These are phyloP conservation scores for Drosophila tropicalis DNA, from an alignment of 1,140 invertebrate genomes.

Conservation along the genomic window DNA sequence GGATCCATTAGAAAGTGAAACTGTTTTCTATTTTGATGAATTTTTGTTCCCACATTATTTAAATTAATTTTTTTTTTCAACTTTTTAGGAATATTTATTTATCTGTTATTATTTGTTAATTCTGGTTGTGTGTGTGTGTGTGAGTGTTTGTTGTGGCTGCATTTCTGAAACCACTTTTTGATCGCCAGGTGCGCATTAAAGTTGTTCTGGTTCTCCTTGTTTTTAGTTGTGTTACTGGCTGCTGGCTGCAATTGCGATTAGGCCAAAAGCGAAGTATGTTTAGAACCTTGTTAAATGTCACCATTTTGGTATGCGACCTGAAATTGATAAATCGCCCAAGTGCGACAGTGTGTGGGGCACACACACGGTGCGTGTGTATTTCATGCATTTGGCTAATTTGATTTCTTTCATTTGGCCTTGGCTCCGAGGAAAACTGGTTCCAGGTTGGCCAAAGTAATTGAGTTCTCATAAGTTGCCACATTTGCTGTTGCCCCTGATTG, in stretches of 20 bases:
- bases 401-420: slow-evolving; percentile 58
- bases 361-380: slow-evolving; percentile 46
- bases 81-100: slow-evolving; percentile 39
- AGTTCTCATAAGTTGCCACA: slow-evolving; percentile 16
- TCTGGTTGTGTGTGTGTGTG: slow-evolving; percentile 32
- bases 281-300: slow-evolving; percentile 80
- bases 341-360: slow-evolving; percentile 33
- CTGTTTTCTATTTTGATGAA: background rate
- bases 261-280: slow-evolving; percentile 68
- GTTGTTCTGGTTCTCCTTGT: slow-evolving; percentile 79
- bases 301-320: slow-evolving; percentile 72
- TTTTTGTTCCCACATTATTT: slow-evolving; percentile 45
- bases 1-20: background rate
- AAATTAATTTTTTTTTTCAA: slow-evolving; percentile 35
- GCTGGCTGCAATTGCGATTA: slow-evolving; percentile 49
- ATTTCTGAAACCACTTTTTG: slow-evolving; percentile 77
- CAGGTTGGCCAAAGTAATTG: slow-evolving; percentile 36
- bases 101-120: slow-evolving; percentile 56
- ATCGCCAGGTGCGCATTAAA: slow-evolving; percentile 74
- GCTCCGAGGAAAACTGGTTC: slow-evolving; percentile 47
- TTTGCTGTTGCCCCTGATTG: background rate
- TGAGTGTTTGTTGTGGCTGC: slow-evolving; percentile 52
- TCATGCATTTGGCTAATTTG: slow-evolving; percentile 6
- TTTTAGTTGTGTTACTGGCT: slow-evolving; percentile 42
- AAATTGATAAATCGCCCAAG: slow-evolving; percentile 77